Conservation (phyloP, 2,888 invertebrate species). For the Drosophila anceps region DNA sequence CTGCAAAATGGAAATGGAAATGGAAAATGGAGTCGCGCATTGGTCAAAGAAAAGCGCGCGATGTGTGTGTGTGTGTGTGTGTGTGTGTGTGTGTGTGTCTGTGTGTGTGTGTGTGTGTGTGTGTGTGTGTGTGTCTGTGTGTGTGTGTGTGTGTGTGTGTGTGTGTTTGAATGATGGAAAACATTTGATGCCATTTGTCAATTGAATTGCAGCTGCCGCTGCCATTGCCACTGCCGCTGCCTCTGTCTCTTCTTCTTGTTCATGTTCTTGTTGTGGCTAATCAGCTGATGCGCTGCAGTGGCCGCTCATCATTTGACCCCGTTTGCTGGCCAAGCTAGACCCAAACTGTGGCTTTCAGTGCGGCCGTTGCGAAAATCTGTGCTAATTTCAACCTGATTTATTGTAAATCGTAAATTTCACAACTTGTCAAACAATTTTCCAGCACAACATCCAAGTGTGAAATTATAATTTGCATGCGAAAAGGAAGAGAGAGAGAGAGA, state of each 20-base stretch:
- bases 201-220: conserved; percentile 27
- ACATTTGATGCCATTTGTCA: conserved; percentile 53
- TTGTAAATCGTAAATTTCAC: conserved; percentile 54
- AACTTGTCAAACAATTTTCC: conserved; percentile 55
- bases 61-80: conserved; percentile 17
- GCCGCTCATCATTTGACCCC: conserved; percentile 35
- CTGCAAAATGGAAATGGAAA: conserved; percentile 4
- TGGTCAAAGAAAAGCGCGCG: conserved; percentile 39
- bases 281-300: conserved; percentile 31
- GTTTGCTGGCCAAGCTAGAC: conserved; percentile 31
- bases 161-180: conserved; percentile 35
- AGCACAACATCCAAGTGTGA: conserved; percentile 33
- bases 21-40: conserved; percentile 28
- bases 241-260: not conserved
- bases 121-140: conserved; percentile 21
- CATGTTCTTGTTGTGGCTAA: conserved; percentile 33
- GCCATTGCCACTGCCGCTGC: not conserved
- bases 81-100: conserved; percentile 24
- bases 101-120: conserved; percentile 23
- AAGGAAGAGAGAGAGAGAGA: not conserved
- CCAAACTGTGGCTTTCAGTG: not conserved
- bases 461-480: conserved; percentile 18
- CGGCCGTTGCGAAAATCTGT: conserved; percentile 3
- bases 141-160: conserved; percentile 25
- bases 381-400: conserved; percentile 34